Evolutionary conservation across 2,113 vertebrate species (phyloP).

Genomic region (Chaenocephalus aceratus): DNA sequence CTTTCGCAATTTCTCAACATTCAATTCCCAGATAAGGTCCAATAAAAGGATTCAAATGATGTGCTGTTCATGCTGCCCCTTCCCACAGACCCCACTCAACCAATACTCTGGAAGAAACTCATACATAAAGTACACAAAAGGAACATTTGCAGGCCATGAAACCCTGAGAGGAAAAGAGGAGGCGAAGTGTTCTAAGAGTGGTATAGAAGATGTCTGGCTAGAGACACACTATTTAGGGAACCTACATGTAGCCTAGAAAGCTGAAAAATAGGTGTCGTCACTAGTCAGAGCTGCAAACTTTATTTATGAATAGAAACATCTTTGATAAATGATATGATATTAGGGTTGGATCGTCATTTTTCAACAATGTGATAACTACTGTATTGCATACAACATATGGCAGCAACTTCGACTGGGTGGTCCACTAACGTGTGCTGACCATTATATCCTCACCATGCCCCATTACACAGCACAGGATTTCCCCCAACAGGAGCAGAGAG

Average conservation of each 20-base stretch:
- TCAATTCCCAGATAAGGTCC: background rate
- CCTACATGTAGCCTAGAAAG: background rate
- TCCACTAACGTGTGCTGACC: constrained; percentile 39
- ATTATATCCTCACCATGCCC: constrained; percentile 63
- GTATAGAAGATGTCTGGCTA: constrained; percentile 26
- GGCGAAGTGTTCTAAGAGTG: background rate
- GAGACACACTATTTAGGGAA: constrained; percentile 6
- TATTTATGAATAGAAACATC: background rate
- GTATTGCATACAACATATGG: background rate
- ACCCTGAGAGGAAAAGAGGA: constrained; percentile 6
- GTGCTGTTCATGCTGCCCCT: background rate
- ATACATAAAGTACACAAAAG: background rate
- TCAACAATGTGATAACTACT: background rate
- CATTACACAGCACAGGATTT: constrained; percentile 36
- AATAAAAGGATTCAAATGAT: background rate
- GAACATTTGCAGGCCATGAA: constrained; percentile 14
- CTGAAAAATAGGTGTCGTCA: background rate
- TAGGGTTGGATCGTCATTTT: background rate
- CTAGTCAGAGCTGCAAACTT: background rate
- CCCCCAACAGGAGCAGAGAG: constrained; percentile 7
- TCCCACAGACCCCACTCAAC: constrained; percentile 12
- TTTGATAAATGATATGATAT: background rate
- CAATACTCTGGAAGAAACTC: background rate
- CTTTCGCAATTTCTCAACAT: background rate
- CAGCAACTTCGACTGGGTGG: constrained; percentile 37